A percentile compares a stretch with the other conserved stretches of the same genome.
Evolutionary conservation across 2,888 invertebrate species (phyloP).

Genomic region (Tetramorium bicarinatum): DNA sequence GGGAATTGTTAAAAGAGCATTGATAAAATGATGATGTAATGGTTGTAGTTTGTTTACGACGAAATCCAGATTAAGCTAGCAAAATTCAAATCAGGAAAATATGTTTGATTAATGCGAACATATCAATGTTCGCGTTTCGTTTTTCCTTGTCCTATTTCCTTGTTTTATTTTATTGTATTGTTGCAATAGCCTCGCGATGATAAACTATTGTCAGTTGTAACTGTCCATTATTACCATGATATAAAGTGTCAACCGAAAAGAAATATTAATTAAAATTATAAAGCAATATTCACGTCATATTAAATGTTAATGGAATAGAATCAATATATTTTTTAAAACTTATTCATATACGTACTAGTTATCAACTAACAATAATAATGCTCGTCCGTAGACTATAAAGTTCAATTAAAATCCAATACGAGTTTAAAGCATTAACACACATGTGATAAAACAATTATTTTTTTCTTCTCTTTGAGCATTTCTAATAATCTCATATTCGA

Average conservation of each 20-base stretch:
- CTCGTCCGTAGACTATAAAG: not conserved
- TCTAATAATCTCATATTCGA: not conserved
- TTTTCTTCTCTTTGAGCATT: not conserved
- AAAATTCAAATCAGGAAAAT: not conserved
- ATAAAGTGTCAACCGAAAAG: not conserved
- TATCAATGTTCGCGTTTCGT: not conserved
- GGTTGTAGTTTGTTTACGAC: not conserved
- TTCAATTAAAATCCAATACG: not conserved
- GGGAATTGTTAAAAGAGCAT: not conserved
- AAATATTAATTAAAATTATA: slow-evolving; percentile 1
- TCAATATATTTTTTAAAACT: not conserved
- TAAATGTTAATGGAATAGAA: not conserved
- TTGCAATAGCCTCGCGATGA: not conserved
- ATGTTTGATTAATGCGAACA: not conserved
- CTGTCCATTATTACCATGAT: not conserved
- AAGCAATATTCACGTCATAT: not conserved
- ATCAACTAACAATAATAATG: not conserved
- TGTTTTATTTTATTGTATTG: not conserved
- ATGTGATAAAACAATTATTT: not conserved
- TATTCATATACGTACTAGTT: not conserved
- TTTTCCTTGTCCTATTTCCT: not conserved
- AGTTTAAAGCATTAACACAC: not conserved
- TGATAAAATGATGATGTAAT: not conserved
- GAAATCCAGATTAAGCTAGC: slow-evolving; percentile 11
- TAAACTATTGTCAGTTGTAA: not conserved